A percentile compares a stretch with the other conserved stretches of the same genome.
phyloP scores from a whole-genome alignment of 2,113 vertebrate species.

The Lichenostomus cassidix region DNA sequence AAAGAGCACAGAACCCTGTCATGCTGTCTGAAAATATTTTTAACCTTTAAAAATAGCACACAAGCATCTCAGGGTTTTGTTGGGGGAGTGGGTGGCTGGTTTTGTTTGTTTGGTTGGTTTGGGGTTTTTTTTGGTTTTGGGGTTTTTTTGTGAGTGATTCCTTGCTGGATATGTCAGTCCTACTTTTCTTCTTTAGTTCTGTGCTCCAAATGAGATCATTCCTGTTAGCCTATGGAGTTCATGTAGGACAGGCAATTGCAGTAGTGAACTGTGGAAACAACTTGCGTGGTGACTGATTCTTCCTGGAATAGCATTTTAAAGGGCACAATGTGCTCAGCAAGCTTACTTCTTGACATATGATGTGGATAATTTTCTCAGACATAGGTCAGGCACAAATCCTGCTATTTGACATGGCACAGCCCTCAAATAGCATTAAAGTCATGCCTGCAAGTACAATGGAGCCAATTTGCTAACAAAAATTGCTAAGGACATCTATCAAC shows the following conservation, averaged over 20 bases:
- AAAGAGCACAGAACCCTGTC: neutral
- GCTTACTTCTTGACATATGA: neutral
- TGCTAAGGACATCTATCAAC: neutral
- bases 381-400: neutral
- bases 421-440: neutral
- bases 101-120: neutral
- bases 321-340: neutral
- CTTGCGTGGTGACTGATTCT: neutral
- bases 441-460: neutral
- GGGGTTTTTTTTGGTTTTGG: neutral
- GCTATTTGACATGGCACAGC: neutral
- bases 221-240: neutral
- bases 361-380: neutral
- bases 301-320: slow-evolving; percentile 17
- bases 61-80: neutral
- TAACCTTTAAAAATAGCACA: neutral
- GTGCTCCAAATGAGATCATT: neutral
- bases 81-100: neutral
- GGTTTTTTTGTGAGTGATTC: neutral
- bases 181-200: neutral
- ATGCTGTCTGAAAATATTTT: neutral
- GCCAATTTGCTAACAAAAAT: neutral
- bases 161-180: neutral
- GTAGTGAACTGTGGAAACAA: neutral
- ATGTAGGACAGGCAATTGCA: neutral